A percentile compares a stretch with the other conserved stretches of the same genome.
phyloP scores from a whole-genome alignment of 2,888 invertebrate species.

The Hyposoter didymator region DNA sequence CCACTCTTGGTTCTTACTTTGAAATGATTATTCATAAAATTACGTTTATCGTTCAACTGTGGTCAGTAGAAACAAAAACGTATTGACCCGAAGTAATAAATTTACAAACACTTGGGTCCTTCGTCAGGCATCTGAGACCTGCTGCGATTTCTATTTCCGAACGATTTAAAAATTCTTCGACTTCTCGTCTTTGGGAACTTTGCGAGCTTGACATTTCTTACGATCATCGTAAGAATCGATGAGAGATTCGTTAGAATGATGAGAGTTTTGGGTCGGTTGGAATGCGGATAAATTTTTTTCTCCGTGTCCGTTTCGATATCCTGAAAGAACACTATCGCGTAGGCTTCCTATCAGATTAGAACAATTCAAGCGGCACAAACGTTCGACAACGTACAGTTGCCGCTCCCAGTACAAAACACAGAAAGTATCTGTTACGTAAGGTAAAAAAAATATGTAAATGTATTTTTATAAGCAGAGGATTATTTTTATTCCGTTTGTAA shows the following conservation, averaged over 20 bases:
- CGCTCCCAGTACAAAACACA: constrained; percentile 19
- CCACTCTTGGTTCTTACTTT: neutral
- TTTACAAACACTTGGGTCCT: neutral
- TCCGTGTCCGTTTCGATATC: neutral
- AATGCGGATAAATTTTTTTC: neutral
- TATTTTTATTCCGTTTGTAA: neutral
- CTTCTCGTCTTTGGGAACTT: neutral
- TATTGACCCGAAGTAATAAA: neutral
- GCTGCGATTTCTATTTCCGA: neutral
- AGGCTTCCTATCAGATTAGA: constrained; percentile 13
- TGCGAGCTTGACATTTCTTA: neutral
- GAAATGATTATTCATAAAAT: neutral
- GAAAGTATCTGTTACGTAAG: constrained; percentile 10
- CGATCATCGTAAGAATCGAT: neutral
- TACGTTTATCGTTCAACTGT: neutral
- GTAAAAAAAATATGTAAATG: constrained; percentile 1
- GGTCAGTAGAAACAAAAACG: neutral
- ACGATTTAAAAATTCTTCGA: neutral
- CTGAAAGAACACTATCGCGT: constrained; percentile 16
- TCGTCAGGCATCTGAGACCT: neutral
- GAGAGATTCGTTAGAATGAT: neutral
- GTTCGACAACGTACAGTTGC: constrained; percentile 17
- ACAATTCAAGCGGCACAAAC: constrained; percentile 44
- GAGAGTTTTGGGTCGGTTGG: neutral
- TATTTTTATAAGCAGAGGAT: constrained; percentile 4